Conservation (phyloP, 2,113 vertebrate genomes). For the Pelusios castaneus region DNA sequence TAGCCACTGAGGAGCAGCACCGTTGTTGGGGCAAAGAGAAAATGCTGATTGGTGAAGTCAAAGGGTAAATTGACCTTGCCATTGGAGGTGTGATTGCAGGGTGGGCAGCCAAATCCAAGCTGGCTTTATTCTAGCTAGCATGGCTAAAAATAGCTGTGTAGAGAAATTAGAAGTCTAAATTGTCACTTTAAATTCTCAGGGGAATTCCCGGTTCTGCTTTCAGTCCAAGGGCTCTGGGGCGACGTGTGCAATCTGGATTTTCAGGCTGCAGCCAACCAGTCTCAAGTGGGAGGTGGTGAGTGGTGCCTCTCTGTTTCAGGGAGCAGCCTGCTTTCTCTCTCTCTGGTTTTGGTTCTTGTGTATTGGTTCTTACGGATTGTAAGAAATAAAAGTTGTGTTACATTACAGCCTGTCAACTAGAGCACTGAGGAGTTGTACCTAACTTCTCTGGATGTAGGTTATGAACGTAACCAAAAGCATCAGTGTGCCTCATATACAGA, state of each 20-base stretch:
- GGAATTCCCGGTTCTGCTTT: not conserved
- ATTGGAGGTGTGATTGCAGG: not conserved
- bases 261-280: not conserved
- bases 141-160: not conserved
- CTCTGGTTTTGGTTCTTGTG: not conserved
- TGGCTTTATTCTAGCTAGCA: not conserved
- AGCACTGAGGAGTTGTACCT: not conserved
- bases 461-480: not conserved
- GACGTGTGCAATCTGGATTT: not conserved
- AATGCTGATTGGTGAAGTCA: not conserved
- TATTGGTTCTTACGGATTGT: not conserved
- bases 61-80: not conserved
- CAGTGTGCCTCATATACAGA: not conserved
- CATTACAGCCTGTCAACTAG: not conserved
- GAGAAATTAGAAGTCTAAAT: not conserved
- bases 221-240: not conserved
- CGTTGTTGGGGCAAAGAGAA: not conserved
- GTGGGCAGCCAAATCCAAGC: not conserved
- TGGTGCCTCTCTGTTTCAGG: not conserved
- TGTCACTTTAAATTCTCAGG: not conserved
- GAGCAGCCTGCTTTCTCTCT: not conserved
- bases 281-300: not conserved
- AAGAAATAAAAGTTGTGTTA: not conserved
- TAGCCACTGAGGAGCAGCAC: not conserved
- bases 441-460: not conserved